These are phyloP conservation scores for Serilophus lunatus DNA, from an alignment of 2,113 vertebrate genomes.

Conservation along the genomic window DNA sequence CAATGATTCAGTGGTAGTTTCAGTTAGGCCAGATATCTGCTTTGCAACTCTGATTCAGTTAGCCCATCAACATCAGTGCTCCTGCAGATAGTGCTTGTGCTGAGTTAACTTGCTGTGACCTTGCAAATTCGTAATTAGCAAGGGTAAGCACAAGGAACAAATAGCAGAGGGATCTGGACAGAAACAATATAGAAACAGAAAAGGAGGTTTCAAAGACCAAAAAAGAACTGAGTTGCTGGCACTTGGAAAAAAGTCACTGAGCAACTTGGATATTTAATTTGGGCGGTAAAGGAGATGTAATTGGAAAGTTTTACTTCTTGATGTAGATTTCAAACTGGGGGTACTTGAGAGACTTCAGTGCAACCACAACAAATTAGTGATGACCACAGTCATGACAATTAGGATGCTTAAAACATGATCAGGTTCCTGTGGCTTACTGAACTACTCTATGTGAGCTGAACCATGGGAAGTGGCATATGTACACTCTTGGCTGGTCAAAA, in stretches of 20 bases:
- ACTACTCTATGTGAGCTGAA: neutral
- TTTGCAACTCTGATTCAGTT: neutral
- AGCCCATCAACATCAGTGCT: neutral
- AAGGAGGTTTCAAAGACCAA: neutral
- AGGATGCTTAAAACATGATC: neutral
- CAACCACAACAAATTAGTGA: neutral
- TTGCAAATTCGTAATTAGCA: neutral
- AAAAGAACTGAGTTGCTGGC: neutral
- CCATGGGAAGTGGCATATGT: neutral
- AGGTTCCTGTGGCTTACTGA: neutral
- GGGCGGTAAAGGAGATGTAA: neutral
- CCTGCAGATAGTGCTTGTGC: neutral
- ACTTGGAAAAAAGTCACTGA: neutral
- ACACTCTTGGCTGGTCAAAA: neutral
- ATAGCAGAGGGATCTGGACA: neutral
- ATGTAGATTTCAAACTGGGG: neutral
- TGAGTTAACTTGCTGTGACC: neutral
- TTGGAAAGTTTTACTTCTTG: constrained; percentile 14
- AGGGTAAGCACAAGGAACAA: neutral
- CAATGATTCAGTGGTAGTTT: neutral
- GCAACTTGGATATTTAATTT: neutral
- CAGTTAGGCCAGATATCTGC: neutral
- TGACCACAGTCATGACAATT: neutral
- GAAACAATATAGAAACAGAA: neutral
- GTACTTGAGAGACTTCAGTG: neutral